phyloP scores from a whole-genome alignment of 2,888 invertebrate species.

The Amphipoea lucens region DNA sequence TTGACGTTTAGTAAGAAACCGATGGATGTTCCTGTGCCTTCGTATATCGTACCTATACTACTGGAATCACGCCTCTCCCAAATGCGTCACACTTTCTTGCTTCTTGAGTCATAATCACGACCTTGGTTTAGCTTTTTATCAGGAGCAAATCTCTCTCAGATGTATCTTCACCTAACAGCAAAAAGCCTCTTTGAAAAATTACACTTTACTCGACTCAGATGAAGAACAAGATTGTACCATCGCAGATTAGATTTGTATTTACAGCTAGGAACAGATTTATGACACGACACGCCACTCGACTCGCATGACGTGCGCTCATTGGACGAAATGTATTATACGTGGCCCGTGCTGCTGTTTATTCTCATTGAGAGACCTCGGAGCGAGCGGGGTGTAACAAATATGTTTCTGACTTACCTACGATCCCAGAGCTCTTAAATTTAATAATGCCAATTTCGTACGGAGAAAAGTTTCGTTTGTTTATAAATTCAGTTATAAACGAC shows the following conservation, averaged over 20 bases:
- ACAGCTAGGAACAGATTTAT: conserved; percentile 11
- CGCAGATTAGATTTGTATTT: conserved; percentile 23
- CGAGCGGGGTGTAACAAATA: conserved; percentile 26
- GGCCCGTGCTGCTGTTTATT: not conserved
- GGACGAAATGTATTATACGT: conserved; percentile 31
- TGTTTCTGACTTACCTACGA: not conserved
- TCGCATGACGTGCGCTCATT: conserved; percentile 18
- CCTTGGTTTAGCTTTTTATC: not conserved
- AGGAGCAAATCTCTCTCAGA: not conserved
- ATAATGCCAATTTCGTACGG: conserved; percentile 22
- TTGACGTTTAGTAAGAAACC: too few species aligned
- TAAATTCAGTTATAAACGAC: conserved; percentile 7
- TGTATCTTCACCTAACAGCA: not conserved
- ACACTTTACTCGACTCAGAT: not conserved
- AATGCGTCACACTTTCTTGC: not conserved
- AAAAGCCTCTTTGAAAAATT: conserved; percentile 14
- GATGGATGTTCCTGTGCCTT: too few species aligned
- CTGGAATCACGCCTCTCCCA: not conserved
- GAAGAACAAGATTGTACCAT: conserved; percentile 12
- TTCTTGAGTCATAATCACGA: not conserved
- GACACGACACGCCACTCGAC: conserved; percentile 5
- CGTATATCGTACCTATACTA: too few species aligned
- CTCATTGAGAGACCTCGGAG: not conserved
- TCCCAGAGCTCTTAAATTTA: conserved; percentile 26
- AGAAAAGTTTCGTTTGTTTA: conserved; percentile 29